Percentiles rank a stretch among this genome's conserved stretches.
Evolutionary conservation across 2,113 vertebrate species (phyloP).

Genomic region (Lynx canadensis): DNA sequence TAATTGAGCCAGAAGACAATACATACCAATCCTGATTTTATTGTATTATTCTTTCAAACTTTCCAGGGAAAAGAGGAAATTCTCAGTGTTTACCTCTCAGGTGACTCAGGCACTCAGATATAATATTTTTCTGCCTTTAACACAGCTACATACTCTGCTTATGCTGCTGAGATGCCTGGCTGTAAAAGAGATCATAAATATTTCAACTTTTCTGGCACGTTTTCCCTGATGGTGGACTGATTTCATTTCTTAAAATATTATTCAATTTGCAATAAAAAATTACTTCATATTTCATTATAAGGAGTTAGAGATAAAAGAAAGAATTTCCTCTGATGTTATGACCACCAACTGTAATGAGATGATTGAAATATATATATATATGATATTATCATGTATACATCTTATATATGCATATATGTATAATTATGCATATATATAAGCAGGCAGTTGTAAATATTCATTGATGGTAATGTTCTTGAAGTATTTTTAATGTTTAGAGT

Average conservation of each 20-base stretch:
- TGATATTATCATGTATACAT: neutral
- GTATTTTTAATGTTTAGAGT: neutral
- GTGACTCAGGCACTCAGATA: neutral
- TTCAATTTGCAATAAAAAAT: neutral
- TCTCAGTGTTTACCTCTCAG: slow-evolving; percentile 26
- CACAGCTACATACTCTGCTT: slow-evolving; percentile 29
- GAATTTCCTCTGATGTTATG: neutral
- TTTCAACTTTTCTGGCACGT: neutral
- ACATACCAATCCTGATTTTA: neutral
- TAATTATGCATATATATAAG: neutral
- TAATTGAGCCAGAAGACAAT: neutral
- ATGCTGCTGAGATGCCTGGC: neutral
- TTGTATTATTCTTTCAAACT: slow-evolving; percentile 43
- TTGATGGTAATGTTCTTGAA: neutral
- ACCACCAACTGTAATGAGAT: neutral
- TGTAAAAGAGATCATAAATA: slow-evolving; percentile 49
- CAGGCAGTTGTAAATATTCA: neutral
- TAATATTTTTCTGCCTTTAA: slow-evolving; percentile 36
- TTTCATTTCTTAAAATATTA: slow-evolving; percentile 40
- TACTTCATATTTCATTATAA: neutral
- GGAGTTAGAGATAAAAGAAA: neutral
- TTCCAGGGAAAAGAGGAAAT: slow-evolving; percentile 32
- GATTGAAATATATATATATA: neutral
- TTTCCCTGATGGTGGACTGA: neutral
- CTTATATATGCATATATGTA: neutral